phyloP scores from a whole-genome alignment of 2,888 invertebrate genomes.

The Ceraclea dissimilis region DNA sequence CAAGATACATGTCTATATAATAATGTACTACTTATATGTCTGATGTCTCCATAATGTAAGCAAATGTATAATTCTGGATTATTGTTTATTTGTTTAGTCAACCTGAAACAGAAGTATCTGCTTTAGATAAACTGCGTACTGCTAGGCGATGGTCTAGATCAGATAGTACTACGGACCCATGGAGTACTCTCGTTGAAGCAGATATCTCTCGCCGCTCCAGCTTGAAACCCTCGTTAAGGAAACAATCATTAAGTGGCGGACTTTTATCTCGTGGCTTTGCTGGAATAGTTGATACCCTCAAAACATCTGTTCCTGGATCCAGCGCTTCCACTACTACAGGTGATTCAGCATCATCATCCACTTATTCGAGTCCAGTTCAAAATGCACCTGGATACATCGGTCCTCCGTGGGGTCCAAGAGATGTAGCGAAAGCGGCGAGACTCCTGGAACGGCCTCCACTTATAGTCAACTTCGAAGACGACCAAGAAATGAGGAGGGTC shows the following conservation, averaged over 20 bases:
- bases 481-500: slow-evolving; percentile 66
- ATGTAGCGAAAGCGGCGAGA: slow-evolving; percentile 49
- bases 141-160: slow-evolving; percentile 22
- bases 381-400: not conserved
- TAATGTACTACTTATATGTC: no score
- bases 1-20: no score
- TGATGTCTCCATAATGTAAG: no score
- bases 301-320: not conserved
- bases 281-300: not conserved
- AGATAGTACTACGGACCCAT: slow-evolving; percentile 22
- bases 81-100: slow-evolving; percentile 10
- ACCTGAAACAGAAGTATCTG: slow-evolving; percentile 16
- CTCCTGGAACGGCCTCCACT: slow-evolving; percentile 47
- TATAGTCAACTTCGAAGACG: slow-evolving; percentile 49
- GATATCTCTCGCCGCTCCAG: slow-evolving; percentile 1
- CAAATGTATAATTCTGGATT: no score
- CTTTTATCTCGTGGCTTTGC: not conserved
- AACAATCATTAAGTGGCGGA: not conserved
- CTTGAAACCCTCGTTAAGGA: slow-evolving; percentile 1
- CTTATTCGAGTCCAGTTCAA: not conserved
- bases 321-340: not conserved
- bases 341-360: not conserved
- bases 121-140: slow-evolving; percentile 18
- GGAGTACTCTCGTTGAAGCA: slow-evolving; percentile 15
- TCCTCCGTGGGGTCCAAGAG: slow-evolving; percentile 22